A percentile compares a stretch with the other conserved stretches of the same genome.
Evolutionary conservation across 2,797 vertebrate genomes (phyloP).

Genomic region (Coilia nasus): DNA sequence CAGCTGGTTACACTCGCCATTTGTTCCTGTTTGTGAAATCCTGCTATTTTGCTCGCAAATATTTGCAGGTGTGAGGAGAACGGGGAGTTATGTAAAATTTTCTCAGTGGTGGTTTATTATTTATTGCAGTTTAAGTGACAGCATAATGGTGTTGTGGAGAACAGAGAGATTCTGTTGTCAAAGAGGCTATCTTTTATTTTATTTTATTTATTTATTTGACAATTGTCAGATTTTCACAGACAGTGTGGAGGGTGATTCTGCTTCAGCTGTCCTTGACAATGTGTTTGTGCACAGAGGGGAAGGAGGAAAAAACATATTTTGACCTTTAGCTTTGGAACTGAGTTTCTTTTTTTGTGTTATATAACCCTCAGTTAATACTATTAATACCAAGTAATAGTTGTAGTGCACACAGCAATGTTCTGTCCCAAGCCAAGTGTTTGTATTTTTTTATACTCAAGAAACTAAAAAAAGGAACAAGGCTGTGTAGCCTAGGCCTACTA

Average conservation of each 20-base stretch:
- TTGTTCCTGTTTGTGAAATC: constrained; percentile 19
- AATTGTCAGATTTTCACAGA: constrained; percentile 1
- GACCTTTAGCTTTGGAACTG: not conserved
- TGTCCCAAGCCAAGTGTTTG: not conserved
- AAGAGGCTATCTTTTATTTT: not conserved
- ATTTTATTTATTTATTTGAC: not conserved
- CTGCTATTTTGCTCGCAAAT: constrained; percentile 12
- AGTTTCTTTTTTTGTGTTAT: not conserved
- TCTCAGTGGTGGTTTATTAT: not conserved
- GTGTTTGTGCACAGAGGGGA: not conserved
- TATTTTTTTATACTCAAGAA: not conserved
- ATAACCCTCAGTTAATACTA: not conserved
- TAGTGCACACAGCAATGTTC: not conserved
- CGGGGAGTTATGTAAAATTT: not conserved
- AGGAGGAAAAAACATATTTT: not conserved
- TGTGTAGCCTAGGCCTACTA: not conserved
- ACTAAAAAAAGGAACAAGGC: constrained; percentile 40
- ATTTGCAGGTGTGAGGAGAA: constrained; percentile 15
- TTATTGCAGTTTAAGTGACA: not conserved
- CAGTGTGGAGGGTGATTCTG: not conserved
- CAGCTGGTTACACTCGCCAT: constrained; percentile 18
- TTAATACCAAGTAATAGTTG: not conserved
- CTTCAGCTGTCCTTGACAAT: not conserved
- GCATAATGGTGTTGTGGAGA: not conserved
- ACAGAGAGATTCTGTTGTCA: not conserved